Conservation (phyloP, 2,113 vertebrate genomes). For the Etheostoma spectabile region DNA sequence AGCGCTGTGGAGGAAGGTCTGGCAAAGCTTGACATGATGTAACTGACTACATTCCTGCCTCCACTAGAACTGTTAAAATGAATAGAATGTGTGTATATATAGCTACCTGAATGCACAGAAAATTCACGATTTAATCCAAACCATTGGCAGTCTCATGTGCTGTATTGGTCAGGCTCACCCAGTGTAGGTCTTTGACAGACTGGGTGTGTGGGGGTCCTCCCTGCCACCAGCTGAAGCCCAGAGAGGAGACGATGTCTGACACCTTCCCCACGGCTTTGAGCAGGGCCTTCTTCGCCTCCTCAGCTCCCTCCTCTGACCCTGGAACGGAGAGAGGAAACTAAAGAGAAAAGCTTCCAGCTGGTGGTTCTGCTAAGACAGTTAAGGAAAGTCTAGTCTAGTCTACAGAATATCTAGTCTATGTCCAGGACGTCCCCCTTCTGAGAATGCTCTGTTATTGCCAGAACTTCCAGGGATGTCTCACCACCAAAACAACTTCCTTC, state of each 20-base stretch:
- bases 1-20: too few relatives aligned
- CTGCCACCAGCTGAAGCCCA: conserved; percentile 93
- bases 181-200: conserved; percentile 84
- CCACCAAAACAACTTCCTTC: too few relatives aligned
- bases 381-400: too few relatives aligned
- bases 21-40: background rate
- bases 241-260: conserved; percentile 87
- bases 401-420: too few relatives aligned
- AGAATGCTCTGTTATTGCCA: too few relatives aligned
- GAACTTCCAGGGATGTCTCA: too few relatives aligned
- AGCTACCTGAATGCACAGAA: background rate
- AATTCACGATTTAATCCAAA: background rate
- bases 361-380: background rate
- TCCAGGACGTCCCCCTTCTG: too few relatives aligned
- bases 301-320: conserved; percentile 86
- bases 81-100: too few relatives aligned
- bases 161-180: conserved; percentile 77
- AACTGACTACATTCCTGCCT: background rate
- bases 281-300: conserved; percentile 78
- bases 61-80: too few relatives aligned
- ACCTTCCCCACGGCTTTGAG: conserved; percentile 83
- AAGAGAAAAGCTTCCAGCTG: background rate
- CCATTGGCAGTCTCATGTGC: background rate
- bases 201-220: conserved; percentile 88
- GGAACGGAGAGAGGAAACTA: background rate